Percentiles rank a stretch among this genome's conserved stretches.
These are phyloP conservation scores for Camelus bactrianus DNA, from an alignment of 2,113 vertebrate genomes.

Conservation along the genomic window DNA sequence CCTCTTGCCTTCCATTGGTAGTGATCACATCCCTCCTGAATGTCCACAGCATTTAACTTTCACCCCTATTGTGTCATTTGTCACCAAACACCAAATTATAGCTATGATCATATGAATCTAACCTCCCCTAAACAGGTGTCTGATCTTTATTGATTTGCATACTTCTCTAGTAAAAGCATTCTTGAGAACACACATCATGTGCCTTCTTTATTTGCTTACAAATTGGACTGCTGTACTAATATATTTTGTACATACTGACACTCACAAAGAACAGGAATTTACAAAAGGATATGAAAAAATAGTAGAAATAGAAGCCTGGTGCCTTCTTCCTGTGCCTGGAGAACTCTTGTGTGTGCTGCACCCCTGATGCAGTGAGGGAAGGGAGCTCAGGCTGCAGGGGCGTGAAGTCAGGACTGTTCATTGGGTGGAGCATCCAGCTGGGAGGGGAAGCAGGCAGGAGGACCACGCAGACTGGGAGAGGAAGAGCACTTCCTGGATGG, in stretches of 20 bases:
- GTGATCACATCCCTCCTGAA: neutral
- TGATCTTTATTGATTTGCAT: neutral
- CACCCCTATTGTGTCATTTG: neutral
- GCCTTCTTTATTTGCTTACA: neutral
- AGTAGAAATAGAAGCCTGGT: neutral
- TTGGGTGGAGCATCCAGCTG: neutral
- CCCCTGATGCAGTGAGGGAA: neutral
- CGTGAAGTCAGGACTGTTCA: fast-evolving
- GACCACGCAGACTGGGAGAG: neutral
- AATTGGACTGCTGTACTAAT: neutral
- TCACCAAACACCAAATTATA: neutral
- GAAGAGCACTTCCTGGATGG: fast-evolving
- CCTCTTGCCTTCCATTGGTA: neutral
- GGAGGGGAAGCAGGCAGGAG: neutral
- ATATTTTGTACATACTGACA: neutral
- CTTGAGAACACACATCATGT: neutral
- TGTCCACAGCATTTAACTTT: neutral
- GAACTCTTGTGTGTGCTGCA: neutral
- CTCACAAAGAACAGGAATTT: slow-evolving; percentile 14
- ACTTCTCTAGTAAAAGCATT: slow-evolving; percentile 1
- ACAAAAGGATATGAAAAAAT: neutral
- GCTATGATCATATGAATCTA: neutral
- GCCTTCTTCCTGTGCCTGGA: neutral
- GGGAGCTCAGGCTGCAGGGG: neutral
- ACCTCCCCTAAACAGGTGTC: neutral